These are phyloP conservation scores for Harpalus rubripes DNA, from an alignment of 2,888 invertebrate genomes.

Conservation along the genomic window DNA sequence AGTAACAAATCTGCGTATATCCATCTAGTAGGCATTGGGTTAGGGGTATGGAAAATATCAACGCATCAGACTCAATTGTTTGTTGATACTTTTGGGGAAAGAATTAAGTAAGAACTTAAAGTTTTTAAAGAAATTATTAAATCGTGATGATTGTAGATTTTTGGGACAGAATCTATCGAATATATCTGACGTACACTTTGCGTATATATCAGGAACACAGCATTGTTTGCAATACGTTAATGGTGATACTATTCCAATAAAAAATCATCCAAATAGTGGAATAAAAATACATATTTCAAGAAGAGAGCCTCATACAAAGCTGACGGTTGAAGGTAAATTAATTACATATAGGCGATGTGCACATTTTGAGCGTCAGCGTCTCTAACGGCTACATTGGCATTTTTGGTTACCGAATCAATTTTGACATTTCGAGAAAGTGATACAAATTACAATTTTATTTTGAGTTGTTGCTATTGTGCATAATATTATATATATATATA, in stretches of 20 bases:
- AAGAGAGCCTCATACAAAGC: conserved; percentile 80
- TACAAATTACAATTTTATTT: too few relatives aligned
- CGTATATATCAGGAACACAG: conserved; percentile 79
- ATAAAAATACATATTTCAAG: conserved; percentile 78
- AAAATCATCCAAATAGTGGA: conserved; percentile 71
- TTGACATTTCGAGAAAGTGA: too few relatives aligned
- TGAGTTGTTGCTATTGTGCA: too few relatives aligned
- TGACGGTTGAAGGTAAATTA: conserved; percentile 77
- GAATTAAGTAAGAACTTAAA: conserved; percentile 68
- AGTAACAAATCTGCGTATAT: conserved; percentile 76
- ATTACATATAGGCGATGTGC: too few relatives aligned
- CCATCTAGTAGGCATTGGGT: conserved; percentile 74
- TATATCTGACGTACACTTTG: conserved; percentile 83
- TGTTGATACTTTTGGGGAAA: conserved; percentile 71
- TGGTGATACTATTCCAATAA: conserved; percentile 73
- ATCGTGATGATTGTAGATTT: conserved; percentile 72
- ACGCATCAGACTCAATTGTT: conserved; percentile 71
- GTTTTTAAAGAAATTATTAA: neutral
- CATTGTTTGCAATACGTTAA: conserved; percentile 77
- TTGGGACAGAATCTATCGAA: conserved; percentile 76
- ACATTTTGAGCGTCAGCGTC: too few relatives aligned
- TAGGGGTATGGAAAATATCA: conserved; percentile 72
- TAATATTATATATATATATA: too few relatives aligned
- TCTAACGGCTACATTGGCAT: too few relatives aligned
- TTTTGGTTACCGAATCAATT: too few relatives aligned